Evolutionary conservation across 2,888 invertebrate genomes (phyloP), one percentile per base, ranked within the genome.

Genomic region (Epicampocera succincta): DNA sequence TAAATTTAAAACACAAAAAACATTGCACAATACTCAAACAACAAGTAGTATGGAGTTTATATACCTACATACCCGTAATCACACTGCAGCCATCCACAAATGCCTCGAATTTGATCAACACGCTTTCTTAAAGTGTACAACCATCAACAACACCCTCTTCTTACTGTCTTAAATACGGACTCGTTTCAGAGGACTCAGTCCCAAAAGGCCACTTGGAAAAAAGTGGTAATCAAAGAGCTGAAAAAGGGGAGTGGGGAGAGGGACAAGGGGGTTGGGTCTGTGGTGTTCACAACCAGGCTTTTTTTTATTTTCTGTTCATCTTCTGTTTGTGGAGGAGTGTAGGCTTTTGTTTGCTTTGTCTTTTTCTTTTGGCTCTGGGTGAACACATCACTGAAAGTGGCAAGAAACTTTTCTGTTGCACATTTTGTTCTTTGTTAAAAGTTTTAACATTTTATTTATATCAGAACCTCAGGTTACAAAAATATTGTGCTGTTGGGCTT

Each of bases 81-180:
- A 46, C 76, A 60, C 72, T 75, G 73, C 66, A 61, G 42, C 46
- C 74, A 77, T 63, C 66, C 72, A 66, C 50, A 65, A 82, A 74
- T 78, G 78, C 74, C 82, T 78, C 75, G 78, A 82, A 82, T 82
- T 78, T 78, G 78, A 82, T 78, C 82, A 82, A 82, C 78, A 82
- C 78, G 82, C 82, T 82, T 82, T 78, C 78, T 71, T 74, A 78
- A 78, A 82, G 82, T 82, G 82, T 82, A 82, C 82, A 78, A 82
- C 82, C 78, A 82, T 82, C 82, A 82, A 78, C 82, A 82, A 82
- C 82, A 78, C 82, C 82, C 82, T 82, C 82, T 66, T 74, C 71
- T 71, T 71, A 46, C 58, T 60, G 52, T 21, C 69, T 79, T 63
- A 71, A 69, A 56, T 50, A 33, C 38, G 46, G 46, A 33, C 42